phyloP scores from a whole-genome alignment of 2,113 vertebrate species.

The Phyllostomus discolor region DNA sequence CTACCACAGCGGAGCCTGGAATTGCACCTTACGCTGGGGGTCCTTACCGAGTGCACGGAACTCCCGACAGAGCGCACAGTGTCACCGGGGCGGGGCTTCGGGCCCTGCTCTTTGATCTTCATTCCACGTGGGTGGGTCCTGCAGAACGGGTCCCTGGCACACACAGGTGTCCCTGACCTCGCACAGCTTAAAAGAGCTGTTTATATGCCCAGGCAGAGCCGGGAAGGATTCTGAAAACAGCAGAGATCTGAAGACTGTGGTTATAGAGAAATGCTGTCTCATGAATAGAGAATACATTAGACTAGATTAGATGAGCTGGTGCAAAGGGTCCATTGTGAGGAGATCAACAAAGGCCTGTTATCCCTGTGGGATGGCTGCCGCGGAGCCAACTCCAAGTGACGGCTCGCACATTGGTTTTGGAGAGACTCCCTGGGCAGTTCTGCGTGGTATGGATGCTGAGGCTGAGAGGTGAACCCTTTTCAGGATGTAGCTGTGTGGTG shows the following conservation, averaged over 20 bases:
- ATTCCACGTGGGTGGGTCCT: neutral
- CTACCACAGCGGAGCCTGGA: neutral
- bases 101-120: neutral
- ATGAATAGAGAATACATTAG: neutral
- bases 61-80: neutral
- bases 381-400: neutral
- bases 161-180: neutral
- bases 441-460: neutral
- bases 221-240: neutral
- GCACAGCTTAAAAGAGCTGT: neutral
- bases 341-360: neutral
- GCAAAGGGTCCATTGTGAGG: neutral
- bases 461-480: neutral
- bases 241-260: neutral
- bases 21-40: neutral
- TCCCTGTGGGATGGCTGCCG: neutral
- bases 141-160: neutral
- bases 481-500: neutral
- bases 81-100: neutral
- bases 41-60: neutral
- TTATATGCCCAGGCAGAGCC: neutral
- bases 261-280: neutral
- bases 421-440: neutral
- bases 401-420: neutral
- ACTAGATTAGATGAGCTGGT: neutral